Percentiles rank a stretch among this genome's conserved stretches.
These are phyloP conservation scores for Monopis laevigella DNA, from an alignment of 2,888 invertebrate genomes.

Conservation along the genomic window DNA sequence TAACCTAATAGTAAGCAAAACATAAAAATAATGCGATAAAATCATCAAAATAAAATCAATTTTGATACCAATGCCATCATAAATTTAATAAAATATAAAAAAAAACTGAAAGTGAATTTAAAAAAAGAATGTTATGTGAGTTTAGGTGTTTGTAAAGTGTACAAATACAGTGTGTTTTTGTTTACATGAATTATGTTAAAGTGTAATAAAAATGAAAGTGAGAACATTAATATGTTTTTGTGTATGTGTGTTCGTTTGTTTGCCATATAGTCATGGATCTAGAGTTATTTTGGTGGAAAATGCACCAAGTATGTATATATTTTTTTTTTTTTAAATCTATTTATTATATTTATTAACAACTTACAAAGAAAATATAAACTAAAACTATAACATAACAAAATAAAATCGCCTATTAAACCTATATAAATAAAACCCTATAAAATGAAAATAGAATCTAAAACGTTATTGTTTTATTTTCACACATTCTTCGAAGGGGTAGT, in stretches of 20 bases:
- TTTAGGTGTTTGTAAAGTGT: not conserved
- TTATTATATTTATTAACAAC: not conserved
- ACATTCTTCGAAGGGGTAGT: too few relatives aligned
- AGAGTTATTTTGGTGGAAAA: conserved; percentile 57
- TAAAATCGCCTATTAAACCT: too few relatives aligned
- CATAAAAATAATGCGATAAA: conserved; percentile 18
- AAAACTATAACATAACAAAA: too few relatives aligned
- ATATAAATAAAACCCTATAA: too few relatives aligned
- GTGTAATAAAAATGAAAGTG: conserved; percentile 48
- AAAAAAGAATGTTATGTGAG: not conserved
- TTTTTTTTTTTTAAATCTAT: conserved; percentile 10
- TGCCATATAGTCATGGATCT: conserved; percentile 30
- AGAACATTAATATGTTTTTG: conserved; percentile 32
- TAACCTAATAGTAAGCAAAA: conserved; percentile 19
- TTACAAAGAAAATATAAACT: too few relatives aligned
- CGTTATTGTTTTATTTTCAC: too few relatives aligned
- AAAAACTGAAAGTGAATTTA: conserved; percentile 8
- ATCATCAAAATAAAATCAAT: not conserved
- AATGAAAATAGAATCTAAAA: too few relatives aligned
- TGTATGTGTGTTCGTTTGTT: conserved; percentile 17
- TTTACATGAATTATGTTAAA: conserved; percentile 29
- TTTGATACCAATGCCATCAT: not conserved
- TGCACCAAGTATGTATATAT: conserved; percentile 50
- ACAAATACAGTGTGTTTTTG: not conserved
- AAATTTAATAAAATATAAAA: conserved; percentile 11